phyloP scores from a whole-genome alignment of 2,888 invertebrate genomes.

The Microchrysa polita region DNA sequence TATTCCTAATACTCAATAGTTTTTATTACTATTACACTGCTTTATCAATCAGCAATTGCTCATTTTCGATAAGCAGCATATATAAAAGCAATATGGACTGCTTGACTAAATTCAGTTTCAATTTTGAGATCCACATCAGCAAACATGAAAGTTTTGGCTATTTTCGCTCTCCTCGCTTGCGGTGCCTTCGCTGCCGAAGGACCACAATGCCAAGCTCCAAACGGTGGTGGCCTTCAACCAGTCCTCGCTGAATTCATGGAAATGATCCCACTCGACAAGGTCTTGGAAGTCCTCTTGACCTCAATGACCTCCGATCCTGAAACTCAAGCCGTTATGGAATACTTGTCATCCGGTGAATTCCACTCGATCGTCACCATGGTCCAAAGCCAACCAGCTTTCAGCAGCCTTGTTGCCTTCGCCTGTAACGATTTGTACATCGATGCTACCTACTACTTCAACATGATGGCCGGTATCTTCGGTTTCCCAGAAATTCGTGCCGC shows the following conservation, averaged over 20 bases:
- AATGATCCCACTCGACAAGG: slow-evolving; percentile 33
- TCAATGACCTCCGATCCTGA: slow-evolving; percentile 46
- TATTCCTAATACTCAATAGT: no score
- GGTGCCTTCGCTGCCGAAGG: slow-evolving; percentile 29
- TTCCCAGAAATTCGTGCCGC: slow-evolving; percentile 40
- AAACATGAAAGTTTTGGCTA: slow-evolving; percentile 31
- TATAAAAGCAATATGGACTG: no score
- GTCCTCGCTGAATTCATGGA: slow-evolving; percentile 34
- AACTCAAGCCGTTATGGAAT: slow-evolving; percentile 47
- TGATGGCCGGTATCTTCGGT: slow-evolving; percentile 43
- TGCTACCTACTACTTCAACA: slow-evolving; percentile 45
- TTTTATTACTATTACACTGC: no score
- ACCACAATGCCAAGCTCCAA: slow-evolving; percentile 45
- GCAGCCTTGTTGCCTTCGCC: slow-evolving; percentile 18
- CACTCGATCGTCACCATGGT: slow-evolving; percentile 32
- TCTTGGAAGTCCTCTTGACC: slow-evolving; percentile 34
- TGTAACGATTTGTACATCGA: slow-evolving; percentile 46
- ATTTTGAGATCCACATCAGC: no score
- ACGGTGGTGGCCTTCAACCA: slow-evolving; percentile 46
- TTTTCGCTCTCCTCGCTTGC: slow-evolving; percentile 24
- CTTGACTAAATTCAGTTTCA: no score
- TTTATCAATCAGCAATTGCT: no score
- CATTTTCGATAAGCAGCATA: no score
- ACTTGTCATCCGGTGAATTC: slow-evolving; percentile 44
- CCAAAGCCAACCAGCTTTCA: slow-evolving; percentile 32